A percentile compares a stretch with the other conserved stretches of the same genome.
Conservation (phyloP, 2,888 invertebrate species). For the Archips xylosteana region DNA sequence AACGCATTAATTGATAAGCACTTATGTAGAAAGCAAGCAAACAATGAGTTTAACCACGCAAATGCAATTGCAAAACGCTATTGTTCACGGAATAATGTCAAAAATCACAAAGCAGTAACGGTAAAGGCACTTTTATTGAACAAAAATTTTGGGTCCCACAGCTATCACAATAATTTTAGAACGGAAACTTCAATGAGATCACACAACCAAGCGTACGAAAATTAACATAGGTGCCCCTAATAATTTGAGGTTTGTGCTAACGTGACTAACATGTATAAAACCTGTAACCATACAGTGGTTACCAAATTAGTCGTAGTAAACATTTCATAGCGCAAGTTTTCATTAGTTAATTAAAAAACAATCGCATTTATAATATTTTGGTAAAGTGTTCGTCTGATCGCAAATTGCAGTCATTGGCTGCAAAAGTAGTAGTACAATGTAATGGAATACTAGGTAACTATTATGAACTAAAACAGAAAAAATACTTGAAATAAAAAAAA, state of each 20-base stretch:
- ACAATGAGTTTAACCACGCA: slow-evolving; percentile 6
- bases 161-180: slow-evolving; percentile 36
- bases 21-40: slow-evolving; percentile 23
- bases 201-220: slow-evolving; percentile 27
- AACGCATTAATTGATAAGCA: slow-evolving; percentile 3
- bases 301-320: slow-evolving; percentile 14
- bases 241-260: slow-evolving; percentile 22
- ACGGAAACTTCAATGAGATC: slow-evolving; percentile 39
- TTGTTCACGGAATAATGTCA: slow-evolving; percentile 13
- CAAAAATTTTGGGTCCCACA: slow-evolving; percentile 30
- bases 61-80: slow-evolving; percentile 12
- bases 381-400: neutral
- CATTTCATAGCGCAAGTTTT: neutral
- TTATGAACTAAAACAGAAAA: neutral
- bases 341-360: slow-evolving; percentile 7
- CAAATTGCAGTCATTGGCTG: neutral
- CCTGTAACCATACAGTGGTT: slow-evolving; percentile 17
- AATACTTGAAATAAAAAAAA: neutral
- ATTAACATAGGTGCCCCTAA: neutral
- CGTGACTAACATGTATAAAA: slow-evolving; percentile 18
- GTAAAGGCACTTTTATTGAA: slow-evolving; percentile 41
- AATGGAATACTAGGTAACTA: neutral
- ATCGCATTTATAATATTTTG: neutral
- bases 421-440: neutral
- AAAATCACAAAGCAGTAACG: slow-evolving; percentile 37